These are phyloP conservation scores for Batillaria attramentaria DNA, from an alignment of 1,140 invertebrate species.

Conservation along the genomic window DNA sequence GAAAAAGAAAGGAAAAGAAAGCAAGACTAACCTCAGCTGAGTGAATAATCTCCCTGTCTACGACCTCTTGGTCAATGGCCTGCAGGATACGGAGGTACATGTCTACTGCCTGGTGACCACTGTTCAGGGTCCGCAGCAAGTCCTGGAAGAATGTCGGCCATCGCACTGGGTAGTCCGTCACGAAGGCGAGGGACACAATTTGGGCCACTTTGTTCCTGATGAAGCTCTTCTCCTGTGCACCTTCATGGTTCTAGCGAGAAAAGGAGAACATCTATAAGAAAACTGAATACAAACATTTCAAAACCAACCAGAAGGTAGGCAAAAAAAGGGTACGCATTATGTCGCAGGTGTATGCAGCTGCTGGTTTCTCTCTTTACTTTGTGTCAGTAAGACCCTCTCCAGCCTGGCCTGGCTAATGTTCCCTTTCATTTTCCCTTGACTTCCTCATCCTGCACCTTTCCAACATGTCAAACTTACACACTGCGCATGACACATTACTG, in stretches of 20 bases:
- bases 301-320: no score
- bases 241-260: constrained; percentile 40
- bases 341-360: no score
- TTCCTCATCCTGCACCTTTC: no score
- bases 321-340: no score
- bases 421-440: no score
- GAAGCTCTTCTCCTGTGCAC: constrained; percentile 62
- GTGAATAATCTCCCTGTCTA: constrained; percentile 74
- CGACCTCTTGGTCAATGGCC: constrained; percentile 75
- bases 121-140: constrained; percentile 68
- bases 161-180: constrained; percentile 74
- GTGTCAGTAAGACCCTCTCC: no score
- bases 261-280: no score
- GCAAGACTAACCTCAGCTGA: constrained; percentile 60
- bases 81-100: constrained; percentile 75
- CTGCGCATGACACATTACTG: no score
- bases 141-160: constrained; percentile 76
- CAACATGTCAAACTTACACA: no score
- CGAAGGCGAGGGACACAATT: constrained; percentile 74
- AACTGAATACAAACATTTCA: no score
- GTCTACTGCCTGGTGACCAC: constrained; percentile 71
- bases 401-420: no score
- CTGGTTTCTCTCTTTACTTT: no score
- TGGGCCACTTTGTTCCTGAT: constrained; percentile 76
- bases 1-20: neutral